A percentile compares a stretch with the other conserved stretches of the same genome.
These are phyloP conservation scores for Gephyroberyx darwinii DNA, from an alignment of 2,797 vertebrate species.

Conservation along the genomic window DNA sequence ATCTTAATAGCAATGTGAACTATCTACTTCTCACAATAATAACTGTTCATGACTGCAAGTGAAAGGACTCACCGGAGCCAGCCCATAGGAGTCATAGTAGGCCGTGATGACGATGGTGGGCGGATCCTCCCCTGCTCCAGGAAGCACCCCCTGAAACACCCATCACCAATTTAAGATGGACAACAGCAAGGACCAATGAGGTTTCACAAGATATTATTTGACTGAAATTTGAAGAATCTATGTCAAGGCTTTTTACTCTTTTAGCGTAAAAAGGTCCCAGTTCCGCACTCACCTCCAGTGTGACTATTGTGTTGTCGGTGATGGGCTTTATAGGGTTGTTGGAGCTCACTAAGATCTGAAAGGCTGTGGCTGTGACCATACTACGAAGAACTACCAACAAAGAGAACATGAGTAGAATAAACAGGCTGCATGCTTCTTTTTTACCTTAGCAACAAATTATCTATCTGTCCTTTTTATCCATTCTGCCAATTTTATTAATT, in stretches of 20 bases:
- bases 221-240: background rate
- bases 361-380: conserved; percentile 82
- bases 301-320: conserved; percentile 75
- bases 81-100: conserved; percentile 85
- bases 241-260: background rate
- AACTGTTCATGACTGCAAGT: background rate
- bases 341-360: conserved; percentile 84
- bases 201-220: background rate
- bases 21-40: background rate
- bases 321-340: conserved; percentile 78
- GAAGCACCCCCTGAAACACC: conserved; percentile 80
- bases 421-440: background rate
- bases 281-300: conserved; percentile 79
- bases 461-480: too few species aligned
- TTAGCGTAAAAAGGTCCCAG: background rate
- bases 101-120: conserved; percentile 84
- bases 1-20: background rate
- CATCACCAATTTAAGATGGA: background rate
- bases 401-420: background rate
- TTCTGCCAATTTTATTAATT: background rate
- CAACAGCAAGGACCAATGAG: background rate
- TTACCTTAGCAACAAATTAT: background rate
- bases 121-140: conserved; percentile 76
- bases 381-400: conserved; percentile 77
- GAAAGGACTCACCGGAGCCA: conserved; percentile 80